phyloP scores from a whole-genome alignment of 2,113 vertebrate genomes.

The Psilopsiagon aymara region DNA sequence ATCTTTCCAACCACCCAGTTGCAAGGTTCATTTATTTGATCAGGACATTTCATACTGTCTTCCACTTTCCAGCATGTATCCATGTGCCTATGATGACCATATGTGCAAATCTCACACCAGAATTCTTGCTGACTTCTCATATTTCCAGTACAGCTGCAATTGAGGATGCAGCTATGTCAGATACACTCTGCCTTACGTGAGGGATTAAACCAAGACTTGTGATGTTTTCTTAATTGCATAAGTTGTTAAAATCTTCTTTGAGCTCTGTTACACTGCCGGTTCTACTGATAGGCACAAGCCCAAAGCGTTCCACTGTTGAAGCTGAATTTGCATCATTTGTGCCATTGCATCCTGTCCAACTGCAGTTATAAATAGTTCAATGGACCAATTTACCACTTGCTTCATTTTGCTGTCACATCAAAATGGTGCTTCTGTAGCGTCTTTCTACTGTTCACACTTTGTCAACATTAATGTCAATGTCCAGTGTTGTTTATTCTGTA shows the following conservation, averaged over 20 bases:
- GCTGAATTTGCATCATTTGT: not conserved
- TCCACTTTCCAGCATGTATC: slow-evolving; percentile 8
- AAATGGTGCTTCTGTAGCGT: not conserved
- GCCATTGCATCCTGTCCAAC: not conserved
- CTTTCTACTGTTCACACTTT: not conserved
- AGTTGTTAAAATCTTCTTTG: not conserved
- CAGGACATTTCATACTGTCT: not conserved
- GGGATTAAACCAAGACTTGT: not conserved
- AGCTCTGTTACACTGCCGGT: not conserved
- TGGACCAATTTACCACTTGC: not conserved
- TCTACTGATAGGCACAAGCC: not conserved
- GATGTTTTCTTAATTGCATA: not conserved
- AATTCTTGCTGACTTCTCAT: slow-evolving; percentile 23
- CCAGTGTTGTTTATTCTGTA: not conserved
- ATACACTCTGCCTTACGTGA: not conserved
- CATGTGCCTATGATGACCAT: slow-evolving; percentile 1
- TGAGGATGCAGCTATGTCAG: not conserved
- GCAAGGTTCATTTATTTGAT: slow-evolving; percentile 32
- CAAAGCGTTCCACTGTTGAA: not conserved
- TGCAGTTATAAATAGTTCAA: not conserved
- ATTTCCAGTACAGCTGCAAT: not conserved
- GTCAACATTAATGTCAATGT: not conserved
- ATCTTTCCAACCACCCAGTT: slow-evolving; percentile 36
- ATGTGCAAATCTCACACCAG: slow-evolving; percentile 21
- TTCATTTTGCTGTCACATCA: not conserved